A percentile compares a stretch with the other conserved stretches of the same genome.
These are phyloP conservation scores for Vesta saturnalis DNA, from an alignment of 2,888 invertebrate genomes.

Conservation along the genomic window DNA sequence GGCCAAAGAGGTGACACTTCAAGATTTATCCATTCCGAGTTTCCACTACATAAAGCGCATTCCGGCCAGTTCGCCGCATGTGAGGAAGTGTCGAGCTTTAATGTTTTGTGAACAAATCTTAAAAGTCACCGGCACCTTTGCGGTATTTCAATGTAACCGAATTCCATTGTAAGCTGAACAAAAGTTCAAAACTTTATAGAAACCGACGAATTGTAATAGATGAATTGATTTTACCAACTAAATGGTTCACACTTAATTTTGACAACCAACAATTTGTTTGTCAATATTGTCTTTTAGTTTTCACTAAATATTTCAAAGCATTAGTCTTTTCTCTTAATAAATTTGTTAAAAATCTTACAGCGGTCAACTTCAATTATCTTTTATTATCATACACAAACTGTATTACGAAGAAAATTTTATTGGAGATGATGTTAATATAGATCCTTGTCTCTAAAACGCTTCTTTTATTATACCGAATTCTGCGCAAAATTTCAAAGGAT, in stretches of 20 bases:
- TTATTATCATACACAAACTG: too few species aligned
- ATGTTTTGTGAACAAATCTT: conserved; percentile 48
- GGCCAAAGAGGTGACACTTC: conserved; percentile 45
- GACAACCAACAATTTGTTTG: conserved; percentile 9
- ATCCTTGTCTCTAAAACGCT: too few species aligned
- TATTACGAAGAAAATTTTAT: too few species aligned
- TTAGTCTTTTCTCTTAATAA: too few species aligned
- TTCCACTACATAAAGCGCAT: conserved; percentile 52
- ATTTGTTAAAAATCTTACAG: too few species aligned
- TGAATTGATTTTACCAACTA: conserved; percentile 32
- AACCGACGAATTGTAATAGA: conserved; percentile 39
- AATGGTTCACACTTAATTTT: conserved; percentile 25
- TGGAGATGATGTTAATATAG: too few species aligned
- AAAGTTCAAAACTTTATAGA: conserved; percentile 38
- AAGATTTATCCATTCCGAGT: conserved; percentile 49
- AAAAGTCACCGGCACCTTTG: conserved; percentile 51
- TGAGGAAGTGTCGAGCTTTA: conserved; percentile 50
- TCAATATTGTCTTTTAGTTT: conserved; percentile 26
- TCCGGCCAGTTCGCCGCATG: conserved; percentile 46
- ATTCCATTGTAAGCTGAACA: conserved; percentile 38
- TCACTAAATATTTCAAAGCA: too few species aligned
- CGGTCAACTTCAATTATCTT: too few species aligned
- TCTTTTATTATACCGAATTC: too few species aligned
- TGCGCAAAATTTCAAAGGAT: too few species aligned
- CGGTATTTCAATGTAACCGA: conserved; percentile 41